A percentile compares a stretch with the other conserved stretches of the same genome.
phyloP scores from a whole-genome alignment of 2,888 invertebrate species.

The Cyrtodaria siliqua region DNA sequence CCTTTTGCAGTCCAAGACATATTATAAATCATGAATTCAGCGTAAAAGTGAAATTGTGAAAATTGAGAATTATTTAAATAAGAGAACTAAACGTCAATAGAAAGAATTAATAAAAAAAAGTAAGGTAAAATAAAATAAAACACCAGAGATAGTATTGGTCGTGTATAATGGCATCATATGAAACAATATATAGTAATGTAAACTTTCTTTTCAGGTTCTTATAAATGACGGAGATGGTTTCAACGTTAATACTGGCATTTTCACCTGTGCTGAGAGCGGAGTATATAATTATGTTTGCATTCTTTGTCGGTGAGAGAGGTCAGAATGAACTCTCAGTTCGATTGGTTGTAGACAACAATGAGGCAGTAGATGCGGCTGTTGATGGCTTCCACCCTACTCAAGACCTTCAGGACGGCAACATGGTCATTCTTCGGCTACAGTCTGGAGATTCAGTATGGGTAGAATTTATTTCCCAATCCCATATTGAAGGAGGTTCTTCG shows the following conservation, averaged over 20 bases:
- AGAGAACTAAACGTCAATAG: no score
- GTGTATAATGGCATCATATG: no score
- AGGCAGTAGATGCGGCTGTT: neutral
- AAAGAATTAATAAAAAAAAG: no score
- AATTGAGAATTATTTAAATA: no score
- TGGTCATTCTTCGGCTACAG: constrained; percentile 3
- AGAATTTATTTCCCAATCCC: neutral
- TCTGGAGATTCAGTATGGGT: constrained; percentile 20
- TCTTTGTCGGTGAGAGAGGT: constrained; percentile 10
- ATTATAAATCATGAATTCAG: no score
- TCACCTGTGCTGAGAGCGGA: constrained; percentile 23
- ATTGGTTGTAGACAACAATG: neutral
- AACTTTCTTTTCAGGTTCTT: constrained; percentile 14
- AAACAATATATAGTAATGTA: no score
- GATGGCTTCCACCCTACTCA: constrained; percentile 5
- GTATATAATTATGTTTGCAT: constrained; percentile 19
- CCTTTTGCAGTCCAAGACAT: no score
- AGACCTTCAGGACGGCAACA: constrained; percentile 29
- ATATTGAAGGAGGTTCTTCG: no score
- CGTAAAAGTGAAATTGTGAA: no score
- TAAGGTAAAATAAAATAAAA: no score
- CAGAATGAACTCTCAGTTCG: neutral
- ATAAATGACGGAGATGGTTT: constrained; percentile 25
- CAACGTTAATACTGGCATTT: constrained; percentile 15
- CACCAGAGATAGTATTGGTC: no score